Evolutionary conservation across 2,888 invertebrate species (phyloP).

Genomic region (Campopleginae sp.): DNA sequence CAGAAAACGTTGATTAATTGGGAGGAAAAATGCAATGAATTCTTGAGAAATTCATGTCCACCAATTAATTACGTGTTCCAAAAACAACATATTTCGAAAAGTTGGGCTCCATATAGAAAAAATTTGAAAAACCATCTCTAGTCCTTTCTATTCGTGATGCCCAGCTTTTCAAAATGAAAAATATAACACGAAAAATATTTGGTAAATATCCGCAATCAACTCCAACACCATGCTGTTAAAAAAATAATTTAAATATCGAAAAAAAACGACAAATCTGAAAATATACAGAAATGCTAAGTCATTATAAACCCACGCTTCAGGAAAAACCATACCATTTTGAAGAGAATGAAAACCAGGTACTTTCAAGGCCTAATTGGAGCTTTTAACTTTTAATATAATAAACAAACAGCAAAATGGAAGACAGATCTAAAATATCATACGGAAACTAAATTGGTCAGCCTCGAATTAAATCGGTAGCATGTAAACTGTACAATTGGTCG

Average conservation of each 20-base stretch:
- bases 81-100: slow-evolving; percentile 55
- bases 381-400: slow-evolving; percentile 24
- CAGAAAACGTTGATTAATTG: slow-evolving; percentile 56
- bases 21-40: not conserved
- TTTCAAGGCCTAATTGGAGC: slow-evolving; percentile 65
- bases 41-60: slow-evolving; percentile 5
- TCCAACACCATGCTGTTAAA: slow-evolving; percentile 75
- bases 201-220: slow-evolving; percentile 67
- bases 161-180: slow-evolving; percentile 49
- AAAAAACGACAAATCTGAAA: slow-evolving; percentile 67
- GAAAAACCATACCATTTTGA: slow-evolving; percentile 74
- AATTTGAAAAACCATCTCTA: not conserved
- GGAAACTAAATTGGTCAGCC: slow-evolving; percentile 32
- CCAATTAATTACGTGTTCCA: slow-evolving; percentile 65
- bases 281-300: slow-evolving; percentile 64
- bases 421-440: slow-evolving; percentile 40
- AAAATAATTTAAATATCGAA: slow-evolving; percentile 46
- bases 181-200: slow-evolving; percentile 59
- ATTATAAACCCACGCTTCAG: slow-evolving; percentile 65
- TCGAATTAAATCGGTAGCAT: slow-evolving; percentile 41
- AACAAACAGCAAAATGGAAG: slow-evolving; percentile 26
- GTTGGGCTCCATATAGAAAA: slow-evolving; percentile 12
- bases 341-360: slow-evolving; percentile 70
- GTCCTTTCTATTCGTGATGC: slow-evolving; percentile 3
- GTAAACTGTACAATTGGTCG: slow-evolving; percentile 43